Evolutionary conservation across 2,888 invertebrate genomes (phyloP), one percentile per base, ranked within the genome.

Genomic region (Sphaeridia pumilis): DNA sequence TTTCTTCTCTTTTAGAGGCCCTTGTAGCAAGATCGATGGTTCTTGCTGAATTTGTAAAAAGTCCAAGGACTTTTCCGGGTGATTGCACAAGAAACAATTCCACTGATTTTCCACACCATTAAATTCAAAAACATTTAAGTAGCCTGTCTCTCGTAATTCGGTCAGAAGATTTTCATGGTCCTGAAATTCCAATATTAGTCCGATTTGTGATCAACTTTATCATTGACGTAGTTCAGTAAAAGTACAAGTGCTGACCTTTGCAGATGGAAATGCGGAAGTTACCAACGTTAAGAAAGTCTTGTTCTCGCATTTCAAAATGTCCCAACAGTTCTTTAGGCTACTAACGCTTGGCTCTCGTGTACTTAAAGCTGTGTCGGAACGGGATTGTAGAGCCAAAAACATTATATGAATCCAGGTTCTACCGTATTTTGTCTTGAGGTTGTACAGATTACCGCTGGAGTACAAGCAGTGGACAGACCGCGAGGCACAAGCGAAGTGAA

Each of bases 391-490:
- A 58, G 90, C 87, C 48, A 94, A 78, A 72, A 94, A 93, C 90
- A 94, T 93, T 46, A 94, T 78, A 74, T 94, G 93, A 60, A 94
- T 86, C 94, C 93, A 93, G 41, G 86, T 83, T 63, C 87, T 78
- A 1, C 92, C 85, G 69, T 83, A 81, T 59, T 87, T 78, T 27
- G 76, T 76, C 64, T 74, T 72, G 61, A 75, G 68, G 2, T 70
- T 70, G 63, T 76, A 51, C 38, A 48, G 28, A 47, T 49, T 20
- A 84, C 85, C 80, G 68, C 82, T 80, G 54, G 51, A 55, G 74
- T 89, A 93, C 57, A 93, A 77, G 71, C 93, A 94, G 72, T 90
- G 83, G 17, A 71, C 70, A 64, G 80, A 83, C 68, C 82, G 77
- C 43, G 82, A 82, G 67, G 87, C 87, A 73, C 93, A 93, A 52